Conservation (phyloP, 92 coral and sea anemone species). For the Parazoanthus swiftii region DNA sequence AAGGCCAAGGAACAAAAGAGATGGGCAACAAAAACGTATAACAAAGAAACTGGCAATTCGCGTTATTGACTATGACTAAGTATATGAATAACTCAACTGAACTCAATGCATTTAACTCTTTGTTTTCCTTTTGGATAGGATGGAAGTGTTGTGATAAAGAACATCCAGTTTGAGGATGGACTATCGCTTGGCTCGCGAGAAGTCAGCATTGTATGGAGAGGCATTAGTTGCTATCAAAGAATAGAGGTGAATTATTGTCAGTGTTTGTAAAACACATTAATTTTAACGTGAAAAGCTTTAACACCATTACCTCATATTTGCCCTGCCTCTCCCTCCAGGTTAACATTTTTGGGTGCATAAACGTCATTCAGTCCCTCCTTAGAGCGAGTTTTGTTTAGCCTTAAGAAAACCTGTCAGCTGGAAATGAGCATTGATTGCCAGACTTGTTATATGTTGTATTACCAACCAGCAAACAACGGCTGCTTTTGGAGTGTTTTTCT, state of each 20-base stretch:
- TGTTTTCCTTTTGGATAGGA: conserved; percentile 53
- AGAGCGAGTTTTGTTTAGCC: not conserved
- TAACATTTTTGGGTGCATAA: too few relatives aligned
- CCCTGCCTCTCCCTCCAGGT: too few relatives aligned
- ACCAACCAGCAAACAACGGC: not conserved
- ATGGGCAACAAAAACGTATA: too few relatives aligned
- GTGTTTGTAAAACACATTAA: not conserved
- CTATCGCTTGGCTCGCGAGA: conserved; percentile 78
- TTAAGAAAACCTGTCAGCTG: not conserved
- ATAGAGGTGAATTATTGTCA: conserved; percentile 65
- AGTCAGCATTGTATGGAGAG: conserved; percentile 72
- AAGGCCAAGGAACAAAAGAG: too few relatives aligned
- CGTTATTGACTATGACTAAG: too few relatives aligned
- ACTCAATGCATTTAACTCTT: too few relatives aligned
- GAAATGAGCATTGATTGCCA: not conserved
- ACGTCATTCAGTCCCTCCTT: too few relatives aligned
- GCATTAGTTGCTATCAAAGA: conserved; percentile 76
- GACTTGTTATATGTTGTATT: not conserved
- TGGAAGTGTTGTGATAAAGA: conserved; percentile 83
- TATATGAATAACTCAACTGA: too few relatives aligned
- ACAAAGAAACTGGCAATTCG: too few relatives aligned
- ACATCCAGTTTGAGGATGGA: conserved; percentile 83
- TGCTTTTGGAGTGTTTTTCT: not conserved
- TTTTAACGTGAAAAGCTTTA: too few relatives aligned
- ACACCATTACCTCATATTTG: too few relatives aligned